Evolutionary conservation across 2,113 vertebrate species (phyloP), one percentile per base, ranked within the genome.

Genomic region (Conger conger): DNA sequence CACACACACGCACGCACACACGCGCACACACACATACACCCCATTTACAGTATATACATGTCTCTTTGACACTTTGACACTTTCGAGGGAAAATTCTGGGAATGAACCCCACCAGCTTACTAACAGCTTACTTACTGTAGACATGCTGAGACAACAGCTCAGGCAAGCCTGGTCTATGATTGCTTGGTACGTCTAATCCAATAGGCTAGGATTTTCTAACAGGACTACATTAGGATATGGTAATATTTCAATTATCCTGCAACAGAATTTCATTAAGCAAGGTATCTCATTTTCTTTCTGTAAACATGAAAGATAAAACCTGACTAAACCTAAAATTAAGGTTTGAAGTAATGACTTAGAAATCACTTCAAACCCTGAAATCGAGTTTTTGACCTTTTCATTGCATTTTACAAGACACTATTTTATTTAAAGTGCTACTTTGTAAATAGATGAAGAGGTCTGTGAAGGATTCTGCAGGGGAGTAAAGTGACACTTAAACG

Each of bases 1-100:
- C 77, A 13, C 63, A 33, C 84, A 85, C n/a, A 57, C 78, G 81
- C 53, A 79, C 23, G 89, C 87, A 88, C 87, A 88, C 81, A 20
- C 23, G 23, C 3, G 8, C 40, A 42, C 3, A 20, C 54, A 57
- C 20, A 4, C 57, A 50, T 1, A 50, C 45, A 4, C 45, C 0
- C 45, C 11, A 5, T 50, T 9, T 15, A 42, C 40, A 42, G n/a
- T n/a, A 42, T 42, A 42, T 42, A 42, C 40, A 42, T 9, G 9
- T 42, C 40, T 1, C 4, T 42, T 9, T 42, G 40, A 42, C 4
- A 42, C 40, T 42, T 42, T n/a, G n/a, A n/a, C n/a, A n/a, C n/a
- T n/a, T n/a, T n/a, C n/a, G n/a, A n/a, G n/a, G n/a, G n/a, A 42
- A 42, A 6, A 6, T 42, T 42, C 40, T 42, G 40, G 40, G 40